These are phyloP conservation scores for Metacarcinus magister DNA, from an alignment of 2,888 invertebrate genomes.

Conservation along the genomic window DNA sequence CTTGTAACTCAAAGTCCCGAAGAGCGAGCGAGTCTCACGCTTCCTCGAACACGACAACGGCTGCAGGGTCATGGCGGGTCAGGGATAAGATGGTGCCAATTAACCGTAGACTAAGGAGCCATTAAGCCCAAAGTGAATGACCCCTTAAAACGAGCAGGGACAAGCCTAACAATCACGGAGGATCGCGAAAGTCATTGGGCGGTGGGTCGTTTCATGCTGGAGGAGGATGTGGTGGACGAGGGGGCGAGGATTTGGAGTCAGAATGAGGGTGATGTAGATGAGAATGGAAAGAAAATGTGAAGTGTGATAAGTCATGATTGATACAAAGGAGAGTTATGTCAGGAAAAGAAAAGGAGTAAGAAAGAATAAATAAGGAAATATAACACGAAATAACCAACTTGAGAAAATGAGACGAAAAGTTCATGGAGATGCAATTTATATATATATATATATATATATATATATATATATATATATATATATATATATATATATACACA, in stretches of 20 bases:
- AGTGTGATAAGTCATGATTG: no score
- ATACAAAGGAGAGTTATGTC: no score
- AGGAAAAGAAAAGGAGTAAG: no score
- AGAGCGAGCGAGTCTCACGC: background rate
- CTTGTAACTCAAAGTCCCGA: background rate
- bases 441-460: no score
- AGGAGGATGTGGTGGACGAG: background rate
- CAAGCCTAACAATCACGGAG: background rate
- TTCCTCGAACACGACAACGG: background rate
- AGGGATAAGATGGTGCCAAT: background rate
- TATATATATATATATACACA: no score
- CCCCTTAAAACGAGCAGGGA: background rate
- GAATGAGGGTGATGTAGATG: background rate
- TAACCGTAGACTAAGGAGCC: conserved; percentile 12
- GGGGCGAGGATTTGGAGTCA: background rate
- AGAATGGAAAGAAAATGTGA: no score
- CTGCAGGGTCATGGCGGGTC: background rate
- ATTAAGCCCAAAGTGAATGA: background rate
- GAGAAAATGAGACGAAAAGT: no score
- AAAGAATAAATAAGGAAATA: no score
- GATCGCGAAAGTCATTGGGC: background rate
- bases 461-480: no score
- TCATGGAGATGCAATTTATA: no score
- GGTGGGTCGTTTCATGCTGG: background rate
- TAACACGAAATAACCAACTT: no score